Evolutionary conservation across 2,888 invertebrate species (phyloP).

Genomic region (Ornithoptera alexandrae): DNA sequence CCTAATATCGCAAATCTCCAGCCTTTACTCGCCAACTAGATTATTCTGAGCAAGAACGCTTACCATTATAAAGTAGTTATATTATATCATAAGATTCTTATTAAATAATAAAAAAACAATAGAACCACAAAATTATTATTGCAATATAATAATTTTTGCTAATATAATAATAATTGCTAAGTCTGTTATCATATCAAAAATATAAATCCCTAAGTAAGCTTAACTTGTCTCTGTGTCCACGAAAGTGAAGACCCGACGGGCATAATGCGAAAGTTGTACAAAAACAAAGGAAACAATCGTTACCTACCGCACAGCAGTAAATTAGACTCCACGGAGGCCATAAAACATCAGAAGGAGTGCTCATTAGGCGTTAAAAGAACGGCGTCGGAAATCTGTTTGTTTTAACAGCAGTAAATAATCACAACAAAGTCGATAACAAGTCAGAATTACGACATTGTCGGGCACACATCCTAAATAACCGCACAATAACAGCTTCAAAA

Average conservation of each 20-base stretch:
- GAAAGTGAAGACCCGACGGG: no score
- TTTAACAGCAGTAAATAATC: conserved; percentile 53
- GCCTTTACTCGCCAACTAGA: no score
- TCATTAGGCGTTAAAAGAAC: conserved; percentile 35
- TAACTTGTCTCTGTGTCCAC: background rate
- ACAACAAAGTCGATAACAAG: conserved; percentile 63
- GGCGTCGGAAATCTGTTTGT: conserved; percentile 44
- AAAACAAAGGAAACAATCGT: conserved; percentile 10
- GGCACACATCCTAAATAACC: conserved; percentile 55
- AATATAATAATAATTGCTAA: no score
- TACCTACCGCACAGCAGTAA: conserved; percentile 11
- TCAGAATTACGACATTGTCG: conserved; percentile 66
- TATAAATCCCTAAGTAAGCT: background rate
- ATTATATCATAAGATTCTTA: no score
- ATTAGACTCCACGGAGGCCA: conserved; percentile 26
- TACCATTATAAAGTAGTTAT: no score
- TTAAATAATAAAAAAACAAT: no score
- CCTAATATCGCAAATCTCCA: no score
- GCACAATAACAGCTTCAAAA: conserved; percentile 5
- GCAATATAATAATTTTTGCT: no score
- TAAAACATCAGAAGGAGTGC: conserved; percentile 29
- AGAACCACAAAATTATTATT: no score
- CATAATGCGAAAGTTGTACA: background rate
- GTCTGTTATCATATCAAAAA: background rate
- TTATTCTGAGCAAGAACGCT: no score